These are phyloP conservation scores for Exaiptasia diaphana DNA, from an alignment of 64 coral and sea anemone species.

Conservation along the genomic window DNA sequence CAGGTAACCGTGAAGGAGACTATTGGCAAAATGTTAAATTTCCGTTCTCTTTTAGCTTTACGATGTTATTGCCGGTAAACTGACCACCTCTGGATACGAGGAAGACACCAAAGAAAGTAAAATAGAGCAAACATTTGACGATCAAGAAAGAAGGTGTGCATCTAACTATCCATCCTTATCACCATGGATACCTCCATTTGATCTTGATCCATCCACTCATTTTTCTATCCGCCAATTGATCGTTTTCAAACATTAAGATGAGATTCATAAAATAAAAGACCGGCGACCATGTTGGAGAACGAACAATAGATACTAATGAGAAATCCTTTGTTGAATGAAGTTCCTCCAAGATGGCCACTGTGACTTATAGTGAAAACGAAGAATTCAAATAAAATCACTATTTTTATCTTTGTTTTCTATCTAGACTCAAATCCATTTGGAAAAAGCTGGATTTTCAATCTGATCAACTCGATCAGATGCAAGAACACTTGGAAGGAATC, in stretches of 20 bases:
- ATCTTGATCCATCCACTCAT: too few relatives aligned
- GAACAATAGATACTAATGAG: background rate
- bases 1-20: too few relatives aligned
- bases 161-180: background rate
- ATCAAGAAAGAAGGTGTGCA: conserved; percentile 16
- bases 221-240: too few relatives aligned
- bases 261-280: background rate
- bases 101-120: background rate
- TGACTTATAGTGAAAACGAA: too few relatives aligned
- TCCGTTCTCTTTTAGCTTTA: background rate
- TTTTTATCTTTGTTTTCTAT: background rate
- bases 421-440: background rate
- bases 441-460: background rate
- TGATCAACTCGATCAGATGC: background rate
- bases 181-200: background rate
- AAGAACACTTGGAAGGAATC: conserved; percentile 7
- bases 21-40: too few relatives aligned
- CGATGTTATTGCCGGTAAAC: conserved; percentile 11
- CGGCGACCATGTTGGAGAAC: background rate
- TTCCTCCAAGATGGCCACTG: too few relatives aligned
- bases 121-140: conserved; percentile 2
- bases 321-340: too few relatives aligned
- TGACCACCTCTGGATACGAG: background rate
- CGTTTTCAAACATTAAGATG: background rate
- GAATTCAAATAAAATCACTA: background rate